Base-by-base conservation (phyloP, 2,113 vertebrate species). In the Montifringilla adamsi region DNA sequence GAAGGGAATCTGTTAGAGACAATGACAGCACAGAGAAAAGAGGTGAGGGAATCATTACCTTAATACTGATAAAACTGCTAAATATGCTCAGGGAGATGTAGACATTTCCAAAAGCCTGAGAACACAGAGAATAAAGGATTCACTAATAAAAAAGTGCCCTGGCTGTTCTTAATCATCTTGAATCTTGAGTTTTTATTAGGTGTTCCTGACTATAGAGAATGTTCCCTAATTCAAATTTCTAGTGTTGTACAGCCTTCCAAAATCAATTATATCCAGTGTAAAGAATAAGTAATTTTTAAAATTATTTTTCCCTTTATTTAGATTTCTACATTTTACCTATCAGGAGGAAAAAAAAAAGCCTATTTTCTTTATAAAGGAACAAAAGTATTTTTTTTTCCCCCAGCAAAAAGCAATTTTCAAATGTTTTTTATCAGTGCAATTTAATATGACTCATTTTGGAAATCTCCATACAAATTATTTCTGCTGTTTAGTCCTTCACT, bases 61-160 rank as follows among this genome's bases (percentile, higher is more conserved):
- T 95, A 95, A 89, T 89, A 75, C 88, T 84, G 73, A 77, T 90
- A 94, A 94, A 96, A 84, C 87, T 96, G 79, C 90, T 92, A 80
- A 90, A 86, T 86, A 69, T 75, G 83, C 92, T 92, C 76, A 84
- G 76, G 85, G 88, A 96, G 73, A 90, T 81, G 67, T 70, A 93
- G 88, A 90, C 66, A 24, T 75, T 95, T 97, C 43, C 56, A 88
- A 73, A 86, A 89, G 80, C 49, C 60, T 49, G 60, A 81, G 82
- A 95, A 92, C 60, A 88, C 78, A 73, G 26, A 84, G 69, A 75
- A 56, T 75, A 84, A 92, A 93, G 46, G 80, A 84, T 70, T 93
- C 64, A 39, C 78, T 95, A 93, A 76, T 33, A 79, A 81, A 46
- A 69, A 81, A 84, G 41, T 90, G 56, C 33, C 52, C n/a, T 69